A percentile compares a stretch with the other conserved stretches of the same genome.
Evolutionary conservation across 2,797 vertebrate species (phyloP).

Genomic region (Sebastes matsubarae): DNA sequence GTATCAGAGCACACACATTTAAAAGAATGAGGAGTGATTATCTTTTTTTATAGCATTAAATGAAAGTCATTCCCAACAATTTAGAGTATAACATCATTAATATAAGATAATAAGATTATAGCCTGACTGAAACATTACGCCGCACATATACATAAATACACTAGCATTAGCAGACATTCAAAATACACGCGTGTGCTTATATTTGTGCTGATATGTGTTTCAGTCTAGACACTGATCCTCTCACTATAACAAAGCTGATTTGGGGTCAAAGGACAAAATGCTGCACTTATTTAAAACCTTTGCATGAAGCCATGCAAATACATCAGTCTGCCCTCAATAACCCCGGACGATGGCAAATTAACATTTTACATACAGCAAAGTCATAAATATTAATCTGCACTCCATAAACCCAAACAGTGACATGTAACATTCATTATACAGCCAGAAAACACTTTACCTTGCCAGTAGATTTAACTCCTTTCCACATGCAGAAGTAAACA

Average conservation of each 20-base stretch:
- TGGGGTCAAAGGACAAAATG: constrained; percentile 56
- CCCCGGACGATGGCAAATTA: constrained; percentile 4
- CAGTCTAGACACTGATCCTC: constrained; percentile 65
- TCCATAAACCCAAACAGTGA: constrained; percentile 18
- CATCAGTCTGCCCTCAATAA: constrained; percentile 34
- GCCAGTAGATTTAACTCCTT: constrained; percentile 88
- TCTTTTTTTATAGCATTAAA: neutral
- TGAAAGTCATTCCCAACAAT: constrained; percentile 11
- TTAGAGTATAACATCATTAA: neutral
- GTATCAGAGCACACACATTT: constrained; percentile 3
- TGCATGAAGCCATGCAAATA: constrained; percentile 38
- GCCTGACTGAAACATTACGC: neutral
- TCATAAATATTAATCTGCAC: constrained; percentile 18
- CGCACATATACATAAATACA: constrained; percentile 2
- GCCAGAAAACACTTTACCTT: constrained; percentile 76
- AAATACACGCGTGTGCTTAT: constrained; percentile 12
- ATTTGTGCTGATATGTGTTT: constrained; percentile 26
- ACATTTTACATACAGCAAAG: constrained; percentile 6
- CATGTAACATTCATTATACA: constrained; percentile 26
- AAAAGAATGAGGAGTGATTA: neutral
- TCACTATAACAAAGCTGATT: constrained; percentile 64
- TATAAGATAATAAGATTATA: constrained; percentile 11
- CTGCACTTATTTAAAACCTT: constrained; percentile 36
- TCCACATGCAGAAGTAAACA: constrained; percentile 91
- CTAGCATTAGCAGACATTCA: constrained; percentile 29